Base-by-base conservation (phyloP, 1,140 invertebrate genomes). In the Trichoplusia ni region DNA sequence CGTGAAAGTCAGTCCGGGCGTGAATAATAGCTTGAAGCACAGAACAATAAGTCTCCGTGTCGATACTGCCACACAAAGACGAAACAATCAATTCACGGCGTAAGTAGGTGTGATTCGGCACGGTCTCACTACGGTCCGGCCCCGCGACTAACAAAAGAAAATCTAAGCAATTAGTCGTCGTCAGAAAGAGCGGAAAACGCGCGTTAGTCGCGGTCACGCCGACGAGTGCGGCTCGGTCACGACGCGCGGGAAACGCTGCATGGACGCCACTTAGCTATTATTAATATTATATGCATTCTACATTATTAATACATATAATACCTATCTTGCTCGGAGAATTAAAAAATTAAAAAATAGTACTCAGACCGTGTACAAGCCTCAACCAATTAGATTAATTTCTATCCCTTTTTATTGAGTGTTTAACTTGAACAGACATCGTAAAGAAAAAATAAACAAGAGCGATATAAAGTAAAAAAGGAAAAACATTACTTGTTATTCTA, bases 81-180 rank as follows among this genome's bases (percentile, higher is more conserved):
- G 83, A 84, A 85, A 89, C 84, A 88, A 90, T 89, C 87, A 89
- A 89, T 90, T 89, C 79, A 82, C 73, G 69, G 77, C 81, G 79
- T 87, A 90, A 90, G 87, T 89, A 90, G 84, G 86, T 84, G 83
- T 73, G 75, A 90, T 88, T 89, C 79, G 87, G 75, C 83, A 86
- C 84, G 84, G 84, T 78, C 79, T 69, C 64, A 73, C 73, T 77
- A 69, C 79, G 79, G 67, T 81, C 80, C 77, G 75, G 81, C 82
- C 78, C 84, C 84, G 82, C 79, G 82, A 89, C 84, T 87, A 90
- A 90, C 86, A 86, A 90, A 90, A 87, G 85, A 86, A 90, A 90
- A 90, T 87, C 84, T 86, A 87, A 88, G 87, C 87, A 90, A 90
- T 90, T 90, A 90, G 87, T 90, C 87, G 87, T 81, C 84, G 84